Conservation (phyloP, 2,113 vertebrate genomes). For the Henicopernis longicauda region DNA sequence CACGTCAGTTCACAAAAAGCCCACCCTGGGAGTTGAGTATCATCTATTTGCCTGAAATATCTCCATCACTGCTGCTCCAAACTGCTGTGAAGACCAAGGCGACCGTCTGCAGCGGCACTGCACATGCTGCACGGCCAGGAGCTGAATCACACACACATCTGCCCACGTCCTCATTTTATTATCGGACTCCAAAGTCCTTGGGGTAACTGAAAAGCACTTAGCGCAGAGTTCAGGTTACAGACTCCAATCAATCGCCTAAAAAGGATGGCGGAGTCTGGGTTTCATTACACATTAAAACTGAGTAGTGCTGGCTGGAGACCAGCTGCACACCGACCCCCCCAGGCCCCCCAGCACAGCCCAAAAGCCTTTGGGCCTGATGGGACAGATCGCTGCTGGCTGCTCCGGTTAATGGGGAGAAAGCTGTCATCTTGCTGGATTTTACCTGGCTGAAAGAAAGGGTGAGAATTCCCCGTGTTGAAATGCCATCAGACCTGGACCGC, state of each 20-base stretch:
- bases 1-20: neutral
- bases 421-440: too few species aligned
- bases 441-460: neutral
- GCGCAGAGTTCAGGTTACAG: neutral
- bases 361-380: neutral
- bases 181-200: neutral
- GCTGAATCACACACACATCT: rapidly evolving
- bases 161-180: neutral
- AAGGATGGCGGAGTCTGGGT: too few species aligned
- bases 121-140: rapidly evolving
- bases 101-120: rapidly evolving
- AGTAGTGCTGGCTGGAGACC: neutral
- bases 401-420: neutral
- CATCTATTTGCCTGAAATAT: neutral
- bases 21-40: too few species aligned
- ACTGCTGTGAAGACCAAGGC: rapidly evolving
- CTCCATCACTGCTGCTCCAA: neutral
- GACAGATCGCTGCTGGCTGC: neutral
- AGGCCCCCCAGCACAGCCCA: neutral
- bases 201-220: neutral
- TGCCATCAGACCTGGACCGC: rapidly evolving
- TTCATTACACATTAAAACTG: neutral
- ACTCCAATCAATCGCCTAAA: rapidly evolving
- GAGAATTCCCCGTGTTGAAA: too few species aligned
- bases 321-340: neutral